Evolutionary conservation across 2,113 vertebrate species (phyloP).

Genomic region (Hippocampus zosterae): DNA sequence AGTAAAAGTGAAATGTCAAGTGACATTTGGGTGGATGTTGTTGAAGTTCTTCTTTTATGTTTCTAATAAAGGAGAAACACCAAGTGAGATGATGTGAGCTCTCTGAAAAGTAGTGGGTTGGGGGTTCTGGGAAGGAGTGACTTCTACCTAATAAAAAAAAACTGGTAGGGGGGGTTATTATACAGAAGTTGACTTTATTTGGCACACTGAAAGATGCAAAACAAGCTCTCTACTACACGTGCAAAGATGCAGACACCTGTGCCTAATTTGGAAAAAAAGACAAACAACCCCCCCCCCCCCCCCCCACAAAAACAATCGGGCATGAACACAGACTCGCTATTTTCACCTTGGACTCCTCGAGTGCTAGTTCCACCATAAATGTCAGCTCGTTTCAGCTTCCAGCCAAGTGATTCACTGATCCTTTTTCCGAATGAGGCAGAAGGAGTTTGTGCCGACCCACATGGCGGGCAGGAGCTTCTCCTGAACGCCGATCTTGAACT

Average conservation of each 20-base stretch:
- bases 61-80: conserved; percentile 71
- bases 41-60: conserved; percentile 47
- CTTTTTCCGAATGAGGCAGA: conserved; percentile 58
- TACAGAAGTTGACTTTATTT: conserved; percentile 39
- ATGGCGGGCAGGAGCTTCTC: conserved; percentile 67
- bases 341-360: not conserved
- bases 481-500: conserved; percentile 48
- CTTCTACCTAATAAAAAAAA: no score
- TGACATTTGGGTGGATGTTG: conserved; percentile 63
- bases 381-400: not conserved
- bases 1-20: conserved; percentile 31
- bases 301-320: not conserved
- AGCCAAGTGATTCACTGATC: conserved; percentile 35
- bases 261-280: conserved; percentile 9
- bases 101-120: not conserved
- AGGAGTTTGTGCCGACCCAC: conserved; percentile 71
- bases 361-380: conserved; percentile 26
- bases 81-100: conserved; percentile 16
- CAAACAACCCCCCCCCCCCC: no score
- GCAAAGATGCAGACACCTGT: conserved; percentile 6
- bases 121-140: no score
- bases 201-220: conserved; percentile 46
- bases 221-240: conserved; percentile 5
- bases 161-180: no score
- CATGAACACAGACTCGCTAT: not conserved